A percentile compares a stretch with the other conserved stretches of the same genome.
phyloP scores from a whole-genome alignment of 2,797 vertebrate species.

The Artibeus jamaicensis region DNA sequence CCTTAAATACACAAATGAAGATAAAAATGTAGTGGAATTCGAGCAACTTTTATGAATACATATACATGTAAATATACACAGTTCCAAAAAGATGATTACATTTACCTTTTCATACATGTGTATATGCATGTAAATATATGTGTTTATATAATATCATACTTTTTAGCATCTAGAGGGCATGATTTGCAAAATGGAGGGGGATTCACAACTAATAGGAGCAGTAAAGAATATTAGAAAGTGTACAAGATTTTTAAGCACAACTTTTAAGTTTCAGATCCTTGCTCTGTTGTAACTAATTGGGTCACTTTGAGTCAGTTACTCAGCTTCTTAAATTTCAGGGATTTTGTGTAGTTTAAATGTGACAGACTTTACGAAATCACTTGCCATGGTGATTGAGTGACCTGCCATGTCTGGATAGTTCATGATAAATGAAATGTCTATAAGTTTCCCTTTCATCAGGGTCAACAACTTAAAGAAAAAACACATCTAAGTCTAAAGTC shows the following conservation, averaged over 20 bases:
- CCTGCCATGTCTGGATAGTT: neutral
- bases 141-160: neutral
- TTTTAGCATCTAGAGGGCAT: neutral
- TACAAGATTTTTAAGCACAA: neutral
- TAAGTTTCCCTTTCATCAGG: neutral
- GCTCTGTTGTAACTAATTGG: neutral
- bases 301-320: neutral
- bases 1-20: neutral
- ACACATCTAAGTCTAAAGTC: neutral
- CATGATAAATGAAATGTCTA: neutral
- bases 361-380: neutral
- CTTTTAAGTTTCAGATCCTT: neutral
- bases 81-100: neutral
- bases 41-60: neutral
- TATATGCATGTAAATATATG: neutral
- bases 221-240: neutral
- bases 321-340: neutral
- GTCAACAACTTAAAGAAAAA: constrained; percentile 7
- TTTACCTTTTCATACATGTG: neutral
- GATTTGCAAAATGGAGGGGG: neutral
- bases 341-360: neutral
- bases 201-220: neutral
- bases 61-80: neutral
- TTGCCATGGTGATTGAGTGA: neutral
- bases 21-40: neutral